Percentiles rank a stretch among this genome's conserved stretches.
Evolutionary conservation across 2,888 invertebrate genomes (phyloP).

Genomic region (Acleris holmiana): DNA sequence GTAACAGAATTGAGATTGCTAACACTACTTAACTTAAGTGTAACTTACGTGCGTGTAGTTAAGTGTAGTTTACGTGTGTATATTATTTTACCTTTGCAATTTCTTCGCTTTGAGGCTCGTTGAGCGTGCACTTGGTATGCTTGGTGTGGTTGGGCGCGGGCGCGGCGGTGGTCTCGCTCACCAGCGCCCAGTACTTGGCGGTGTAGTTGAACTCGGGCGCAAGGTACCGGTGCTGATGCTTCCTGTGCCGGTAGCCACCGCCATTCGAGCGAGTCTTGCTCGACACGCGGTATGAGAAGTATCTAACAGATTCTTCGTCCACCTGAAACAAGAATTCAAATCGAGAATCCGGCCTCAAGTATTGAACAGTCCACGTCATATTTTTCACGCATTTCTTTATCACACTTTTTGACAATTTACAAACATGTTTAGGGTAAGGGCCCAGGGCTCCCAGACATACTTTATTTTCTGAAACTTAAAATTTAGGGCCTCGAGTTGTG

Average conservation of each 20-base stretch:
- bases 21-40: too few relatives aligned
- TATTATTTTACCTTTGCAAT: constrained; percentile 64
- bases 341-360: too few relatives aligned
- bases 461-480: too few relatives aligned
- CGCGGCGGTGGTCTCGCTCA: constrained; percentile 70
- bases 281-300: constrained; percentile 77
- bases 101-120: constrained; percentile 72
- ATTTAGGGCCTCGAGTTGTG: too few relatives aligned
- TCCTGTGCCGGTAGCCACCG: constrained; percentile 70
- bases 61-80: too few relatives aligned
- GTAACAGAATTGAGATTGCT: too few relatives aligned
- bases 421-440: too few relatives aligned
- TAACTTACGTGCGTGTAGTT: too few relatives aligned
- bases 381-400: too few relatives aligned
- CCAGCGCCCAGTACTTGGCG: constrained; percentile 76
- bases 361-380: too few relatives aligned
- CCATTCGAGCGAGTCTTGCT: constrained; percentile 76
- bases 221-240: constrained; percentile 77
- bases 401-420: too few relatives aligned
- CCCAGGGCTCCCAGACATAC: too few relatives aligned
- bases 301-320: constrained; percentile 70
- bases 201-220: constrained; percentile 79
- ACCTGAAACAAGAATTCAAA: constrained; percentile 52
- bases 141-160: constrained; percentile 62
- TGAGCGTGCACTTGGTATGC: constrained; percentile 74